phyloP scores from a whole-genome alignment of 2,797 vertebrate genomes.

The Taeniopygia guttata region DNA sequence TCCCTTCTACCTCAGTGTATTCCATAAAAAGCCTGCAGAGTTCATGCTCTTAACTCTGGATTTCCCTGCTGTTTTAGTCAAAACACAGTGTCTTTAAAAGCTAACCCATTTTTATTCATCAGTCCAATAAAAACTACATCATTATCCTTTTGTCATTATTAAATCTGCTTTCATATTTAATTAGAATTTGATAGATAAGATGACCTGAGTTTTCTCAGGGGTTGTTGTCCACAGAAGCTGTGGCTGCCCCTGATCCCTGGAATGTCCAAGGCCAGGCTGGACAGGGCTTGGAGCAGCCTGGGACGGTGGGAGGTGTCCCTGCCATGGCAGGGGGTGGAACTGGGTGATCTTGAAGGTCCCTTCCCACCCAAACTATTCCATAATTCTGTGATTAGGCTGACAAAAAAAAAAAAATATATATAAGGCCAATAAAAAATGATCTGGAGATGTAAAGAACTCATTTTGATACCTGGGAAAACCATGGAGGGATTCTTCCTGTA shows the following conservation, averaged over 20 bases:
- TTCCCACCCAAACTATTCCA: background rate
- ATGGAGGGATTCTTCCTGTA: background rate
- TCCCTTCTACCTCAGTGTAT: background rate
- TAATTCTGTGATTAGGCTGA: background rate
- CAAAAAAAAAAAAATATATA: background rate
- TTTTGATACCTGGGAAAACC: background rate
- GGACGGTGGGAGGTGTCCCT: accelerated
- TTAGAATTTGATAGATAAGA: background rate
- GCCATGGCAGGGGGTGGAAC: background rate
- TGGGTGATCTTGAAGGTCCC: accelerated
- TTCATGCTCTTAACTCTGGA: background rate
- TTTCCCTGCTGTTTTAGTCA: background rate
- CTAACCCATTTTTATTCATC: background rate
- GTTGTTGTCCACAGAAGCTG: background rate
- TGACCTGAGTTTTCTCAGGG: background rate
- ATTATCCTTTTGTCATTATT: background rate
- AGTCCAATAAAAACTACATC: background rate
- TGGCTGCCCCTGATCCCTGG: background rate
- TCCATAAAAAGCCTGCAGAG: background rate
- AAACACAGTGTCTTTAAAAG: accelerated
- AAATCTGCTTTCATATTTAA: background rate
- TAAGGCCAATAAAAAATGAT: background rate
- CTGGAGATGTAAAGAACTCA: background rate
- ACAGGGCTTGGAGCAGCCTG: background rate
- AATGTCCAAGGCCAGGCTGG: background rate